Evolutionary conservation across 2,113 vertebrate genomes (phyloP), one percentile per base, ranked within the genome.

Genomic region (Cryptotis parvus): DNA sequence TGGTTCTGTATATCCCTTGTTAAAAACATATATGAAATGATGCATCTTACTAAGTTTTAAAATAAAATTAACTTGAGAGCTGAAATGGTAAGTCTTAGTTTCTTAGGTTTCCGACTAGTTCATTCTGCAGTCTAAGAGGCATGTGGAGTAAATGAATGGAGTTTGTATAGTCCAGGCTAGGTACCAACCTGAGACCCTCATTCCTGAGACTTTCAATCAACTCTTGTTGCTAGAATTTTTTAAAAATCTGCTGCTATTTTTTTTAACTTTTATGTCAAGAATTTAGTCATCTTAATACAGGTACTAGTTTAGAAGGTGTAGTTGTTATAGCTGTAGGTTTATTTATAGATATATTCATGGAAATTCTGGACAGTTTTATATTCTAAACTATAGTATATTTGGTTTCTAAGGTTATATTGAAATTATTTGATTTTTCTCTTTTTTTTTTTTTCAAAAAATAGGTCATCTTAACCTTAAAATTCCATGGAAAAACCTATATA

Each of bases 401-500:
- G 12, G 18, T 86, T 88, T 86, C 29, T 76, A 73, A 91, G 26
- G 43, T 76, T 80, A 26, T 78, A 16, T 91, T 69, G 1, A 69
- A 45, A 4, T 82, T 93, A 52, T 66, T 58, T 89, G 35, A 10
- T 92, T 91, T 89, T 87, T n/a, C n/a, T n/a, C 45, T 49, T 11
- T 45, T 18, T 55, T 58, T 22, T 7, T 58, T 24, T 58, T 58
- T 58, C 7, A 58, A 58, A 91, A 92, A 83, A 20, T 94, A 99
- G 99, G 98, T 94, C 98, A 98, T 75, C 98, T 99, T 91, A 98
- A 99, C 91, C 97, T 99, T 61, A 98, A 98, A 97, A 99, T 99
- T 92, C 99, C 99, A 6, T 99, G 99, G 99, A 98, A 99, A 95
- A 99, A 99, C 82, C 98, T 99, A 88, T 99, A 99, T 97, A 99